These are phyloP conservation scores for Phalanger gymnotis DNA, from an alignment of 2,797 vertebrate species.

Conservation along the genomic window DNA sequence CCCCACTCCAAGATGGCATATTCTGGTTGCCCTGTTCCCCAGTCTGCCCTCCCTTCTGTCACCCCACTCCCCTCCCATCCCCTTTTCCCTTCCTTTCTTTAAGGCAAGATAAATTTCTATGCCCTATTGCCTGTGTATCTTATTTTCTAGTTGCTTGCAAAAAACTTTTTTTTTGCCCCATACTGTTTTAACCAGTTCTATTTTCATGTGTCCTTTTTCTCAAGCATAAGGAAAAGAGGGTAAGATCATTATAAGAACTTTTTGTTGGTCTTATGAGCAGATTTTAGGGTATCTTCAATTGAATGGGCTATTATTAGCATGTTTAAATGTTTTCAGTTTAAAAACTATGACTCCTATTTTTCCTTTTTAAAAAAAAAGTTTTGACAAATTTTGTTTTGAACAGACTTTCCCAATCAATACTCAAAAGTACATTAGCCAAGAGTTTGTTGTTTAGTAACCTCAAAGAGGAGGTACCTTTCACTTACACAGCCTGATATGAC, in stretches of 20 bases:
- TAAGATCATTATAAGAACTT: conserved; percentile 40
- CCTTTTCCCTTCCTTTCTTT: no score
- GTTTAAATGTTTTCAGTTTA: neutral
- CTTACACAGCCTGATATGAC: neutral
- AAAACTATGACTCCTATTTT: neutral
- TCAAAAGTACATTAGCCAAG: neutral
- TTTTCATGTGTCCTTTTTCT: conserved; percentile 31
- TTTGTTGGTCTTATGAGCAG: conserved; percentile 50
- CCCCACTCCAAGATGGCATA: no score
- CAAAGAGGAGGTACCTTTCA: neutral
- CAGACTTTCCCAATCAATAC: neutral
- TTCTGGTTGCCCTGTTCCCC: no score
- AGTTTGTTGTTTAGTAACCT: neutral
- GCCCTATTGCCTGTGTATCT: no score
- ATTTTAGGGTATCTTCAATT: conserved; percentile 23
- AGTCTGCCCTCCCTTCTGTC: no score
- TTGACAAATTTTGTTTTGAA: neutral
- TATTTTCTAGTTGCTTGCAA: no score
- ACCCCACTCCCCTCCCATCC: no score
- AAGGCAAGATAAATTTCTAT: no score
- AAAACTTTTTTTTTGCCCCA: no score
- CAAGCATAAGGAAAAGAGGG: conserved; percentile 14
- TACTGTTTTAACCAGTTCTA: conserved; percentile 7
- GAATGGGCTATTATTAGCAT: neutral
- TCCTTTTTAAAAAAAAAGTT: neutral